Conservation (phyloP, 23 tunicate species). For the Pegea sp. region DNA sequence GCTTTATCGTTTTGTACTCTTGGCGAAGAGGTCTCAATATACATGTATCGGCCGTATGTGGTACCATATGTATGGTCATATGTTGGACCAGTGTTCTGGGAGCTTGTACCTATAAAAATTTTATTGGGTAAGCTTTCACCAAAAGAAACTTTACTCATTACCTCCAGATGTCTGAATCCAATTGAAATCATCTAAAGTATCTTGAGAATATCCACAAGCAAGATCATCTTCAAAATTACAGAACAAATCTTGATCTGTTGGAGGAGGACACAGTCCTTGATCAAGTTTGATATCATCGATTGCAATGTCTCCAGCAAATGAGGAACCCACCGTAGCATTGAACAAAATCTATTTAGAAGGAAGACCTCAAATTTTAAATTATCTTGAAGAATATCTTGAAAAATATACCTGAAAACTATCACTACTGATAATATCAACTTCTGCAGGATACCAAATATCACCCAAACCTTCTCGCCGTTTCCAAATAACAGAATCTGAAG, state of each 20-base stretch:
- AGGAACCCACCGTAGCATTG: constrained; percentile 27
- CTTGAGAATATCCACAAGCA: constrained; percentile 58
- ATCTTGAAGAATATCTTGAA: too few species aligned
- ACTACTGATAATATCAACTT: constrained; percentile 57
- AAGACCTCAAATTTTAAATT: too few species aligned
- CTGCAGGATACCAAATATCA: constrained; percentile 51
- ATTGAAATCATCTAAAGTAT: constrained; percentile 63
- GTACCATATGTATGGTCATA: constrained; percentile 95
- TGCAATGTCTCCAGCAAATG: constrained; percentile 54
- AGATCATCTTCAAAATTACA: constrained; percentile 83
- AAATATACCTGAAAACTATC: constrained; percentile 35
- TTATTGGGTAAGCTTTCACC: neutral
- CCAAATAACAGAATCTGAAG: constrained; percentile 42
- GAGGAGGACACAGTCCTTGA: constrained; percentile 72
- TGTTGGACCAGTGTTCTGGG: constrained; percentile 59
- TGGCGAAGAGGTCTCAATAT: constrained; percentile 57
- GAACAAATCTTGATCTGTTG: constrained; percentile 14
- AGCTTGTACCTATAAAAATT: constrained; percentile 21
- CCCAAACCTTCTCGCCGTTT: constrained; percentile 25
- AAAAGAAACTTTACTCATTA: constrained; percentile 1
- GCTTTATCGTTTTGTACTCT: constrained; percentile 38
- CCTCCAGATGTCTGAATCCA: constrained; percentile 94
- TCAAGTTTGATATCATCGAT: constrained; percentile 57
- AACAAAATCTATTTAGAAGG: constrained; percentile 37
- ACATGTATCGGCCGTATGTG: constrained; percentile 81